A percentile compares a stretch with the other conserved stretches of the same genome.
Evolutionary conservation across 2,888 invertebrate genomes (phyloP).

Genomic region (Drosophila vallismaia): DNA sequence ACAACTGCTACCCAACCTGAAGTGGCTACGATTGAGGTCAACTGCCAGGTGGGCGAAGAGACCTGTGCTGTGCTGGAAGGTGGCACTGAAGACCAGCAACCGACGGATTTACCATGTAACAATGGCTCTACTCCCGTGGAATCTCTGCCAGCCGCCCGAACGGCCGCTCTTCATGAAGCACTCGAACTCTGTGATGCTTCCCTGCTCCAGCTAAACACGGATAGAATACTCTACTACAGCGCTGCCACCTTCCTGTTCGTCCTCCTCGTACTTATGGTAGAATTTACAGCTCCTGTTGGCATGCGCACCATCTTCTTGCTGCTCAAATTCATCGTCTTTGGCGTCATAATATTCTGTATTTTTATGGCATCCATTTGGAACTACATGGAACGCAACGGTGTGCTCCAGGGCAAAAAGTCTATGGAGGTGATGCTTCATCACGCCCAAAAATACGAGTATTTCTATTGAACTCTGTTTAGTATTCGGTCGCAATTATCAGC

Average conservation of each 20-base stretch:
- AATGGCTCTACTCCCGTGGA: constrained; percentile 13
- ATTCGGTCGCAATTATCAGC: not conserved
- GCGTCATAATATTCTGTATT: constrained; percentile 88
- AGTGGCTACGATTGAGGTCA: constrained; percentile 37
- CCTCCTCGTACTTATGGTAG: constrained; percentile 77
- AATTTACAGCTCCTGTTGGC: constrained; percentile 80
- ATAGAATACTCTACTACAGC: constrained; percentile 81
- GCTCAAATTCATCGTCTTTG: constrained; percentile 87
- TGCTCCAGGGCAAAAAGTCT: constrained; percentile 89
- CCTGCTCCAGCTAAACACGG: constrained; percentile 78
- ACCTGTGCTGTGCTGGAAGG: constrained; percentile 9
- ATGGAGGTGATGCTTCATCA: constrained; percentile 86
- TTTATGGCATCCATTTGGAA: constrained; percentile 94
- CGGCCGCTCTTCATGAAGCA: constrained; percentile 79
- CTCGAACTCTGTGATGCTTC: constrained; percentile 81
- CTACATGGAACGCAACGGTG: constrained; percentile 90
- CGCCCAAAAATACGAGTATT: constrained; percentile 73
- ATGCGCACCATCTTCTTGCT: constrained; percentile 85
- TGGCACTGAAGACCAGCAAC: constrained; percentile 5
- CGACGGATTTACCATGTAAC: constrained; percentile 12
- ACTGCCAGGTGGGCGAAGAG: constrained; percentile 26
- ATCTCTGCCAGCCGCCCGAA: constrained; percentile 55
- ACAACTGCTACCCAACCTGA: not conserved
- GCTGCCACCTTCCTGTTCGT: constrained; percentile 76
- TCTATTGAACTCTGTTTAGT: constrained; percentile 47